These are phyloP conservation scores for Ammodytes dubius DNA, from an alignment of 2,113 vertebrate species.

Conservation along the genomic window DNA sequence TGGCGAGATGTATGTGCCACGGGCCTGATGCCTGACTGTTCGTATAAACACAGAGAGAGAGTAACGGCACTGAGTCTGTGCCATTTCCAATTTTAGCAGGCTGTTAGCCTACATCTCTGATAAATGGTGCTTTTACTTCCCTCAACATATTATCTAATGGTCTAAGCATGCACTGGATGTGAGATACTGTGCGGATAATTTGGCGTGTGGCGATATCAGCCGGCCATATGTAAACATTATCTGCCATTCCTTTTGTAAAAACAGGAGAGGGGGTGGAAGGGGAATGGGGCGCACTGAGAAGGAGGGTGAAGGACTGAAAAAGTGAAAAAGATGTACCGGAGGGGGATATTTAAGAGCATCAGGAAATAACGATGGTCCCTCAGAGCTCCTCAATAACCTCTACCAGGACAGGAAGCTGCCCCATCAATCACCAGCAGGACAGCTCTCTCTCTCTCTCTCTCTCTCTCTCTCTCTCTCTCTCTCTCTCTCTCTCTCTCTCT, in stretches of 20 bases:
- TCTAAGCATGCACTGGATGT: constrained; percentile 54
- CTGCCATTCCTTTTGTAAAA: constrained; percentile 55
- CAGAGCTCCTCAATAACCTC: constrained; percentile 63
- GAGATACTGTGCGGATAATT: constrained; percentile 60
- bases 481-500: too few relatives aligned
- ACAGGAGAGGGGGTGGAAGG: constrained; percentile 27
- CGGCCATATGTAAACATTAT: constrained; percentile 56
- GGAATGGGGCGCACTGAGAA: constrained; percentile 1
- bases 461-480: too few relatives aligned
- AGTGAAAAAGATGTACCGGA: constrained; percentile 28
- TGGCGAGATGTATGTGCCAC: constrained; percentile 33
- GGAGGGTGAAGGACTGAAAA: constrained; percentile 23
- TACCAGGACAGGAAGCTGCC: constrained; percentile 64
- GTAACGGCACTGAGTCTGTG: constrained; percentile 29
- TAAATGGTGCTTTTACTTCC: constrained; percentile 66
- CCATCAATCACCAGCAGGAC: constrained; percentile 68
- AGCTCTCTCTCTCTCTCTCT: constrained; percentile 44
- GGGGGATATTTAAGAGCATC: constrained; percentile 62
- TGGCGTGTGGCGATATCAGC: constrained; percentile 54
- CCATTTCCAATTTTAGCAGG: constrained; percentile 41
- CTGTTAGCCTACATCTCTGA: constrained; percentile 48
- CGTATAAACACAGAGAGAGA: constrained; percentile 38
- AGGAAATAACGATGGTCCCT: constrained; percentile 66
- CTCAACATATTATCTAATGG: constrained; percentile 67
- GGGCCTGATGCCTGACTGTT: constrained; percentile 25